Conservation (phyloP, 2,113 vertebrate species). For the Acrocephalus arundinaceus region DNA sequence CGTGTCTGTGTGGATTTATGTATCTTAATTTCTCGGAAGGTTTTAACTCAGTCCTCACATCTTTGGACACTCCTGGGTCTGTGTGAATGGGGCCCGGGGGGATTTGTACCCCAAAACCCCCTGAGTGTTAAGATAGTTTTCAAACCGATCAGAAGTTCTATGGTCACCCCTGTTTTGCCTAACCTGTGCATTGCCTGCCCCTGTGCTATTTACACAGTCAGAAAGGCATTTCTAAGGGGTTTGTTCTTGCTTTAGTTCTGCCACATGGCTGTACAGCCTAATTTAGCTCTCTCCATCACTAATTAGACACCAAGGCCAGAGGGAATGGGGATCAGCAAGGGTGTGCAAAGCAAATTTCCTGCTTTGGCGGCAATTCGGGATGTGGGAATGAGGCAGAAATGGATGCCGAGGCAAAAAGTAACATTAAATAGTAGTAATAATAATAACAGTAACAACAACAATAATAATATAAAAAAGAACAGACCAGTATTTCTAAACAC, state of each 20-base stretch:
- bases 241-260: background rate
- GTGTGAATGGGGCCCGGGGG: no score
- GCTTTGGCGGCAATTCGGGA: background rate
- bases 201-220: background rate
- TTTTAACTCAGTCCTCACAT: no score
- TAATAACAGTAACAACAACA: background rate
- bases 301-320: background rate
- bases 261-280: fast-evolving
- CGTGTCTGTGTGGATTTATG: no score
- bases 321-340: conserved; percentile 12
- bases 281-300: background rate
- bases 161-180: background rate
- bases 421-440: conserved; percentile 62
- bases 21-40: no score
- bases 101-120: background rate
- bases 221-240: background rate
- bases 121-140: background rate
- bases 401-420: conserved; percentile 44
- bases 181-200: background rate
- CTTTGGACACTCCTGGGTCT: no score
- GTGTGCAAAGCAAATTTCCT: conserved; percentile 32
- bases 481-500: conserved; percentile 35
- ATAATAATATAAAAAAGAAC: background rate
- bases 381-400: background rate
- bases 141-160: fast-evolving